Conservation (phyloP, 2,888 invertebrate species). For the Ypsolopha scabrella region DNA sequence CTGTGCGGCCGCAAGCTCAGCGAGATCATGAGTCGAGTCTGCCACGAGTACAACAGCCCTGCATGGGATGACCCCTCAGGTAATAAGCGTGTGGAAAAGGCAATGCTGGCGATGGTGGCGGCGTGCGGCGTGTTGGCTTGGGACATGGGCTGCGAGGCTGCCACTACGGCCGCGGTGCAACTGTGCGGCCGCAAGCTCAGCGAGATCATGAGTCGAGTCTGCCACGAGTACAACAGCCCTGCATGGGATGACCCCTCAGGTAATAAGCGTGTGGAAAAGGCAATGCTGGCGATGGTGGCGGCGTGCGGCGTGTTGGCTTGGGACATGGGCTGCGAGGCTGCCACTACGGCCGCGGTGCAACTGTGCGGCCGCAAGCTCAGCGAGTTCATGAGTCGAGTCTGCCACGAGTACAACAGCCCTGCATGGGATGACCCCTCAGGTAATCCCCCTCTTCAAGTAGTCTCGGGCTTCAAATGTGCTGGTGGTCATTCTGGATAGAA, state of each 20-base stretch:
- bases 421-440: slow-evolving; percentile 34
- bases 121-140: slow-evolving; percentile 31
- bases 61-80: slow-evolving; percentile 37
- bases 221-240: slow-evolving; percentile 57
- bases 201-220: slow-evolving; percentile 54
- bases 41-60: slow-evolving; percentile 57
- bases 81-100: slow-evolving; percentile 37
- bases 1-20: slow-evolving; percentile 55
- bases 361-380: slow-evolving; percentile 55
- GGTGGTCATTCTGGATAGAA: neutral
- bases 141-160: slow-evolving; percentile 29
- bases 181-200: slow-evolving; percentile 55
- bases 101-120: slow-evolving; percentile 32
- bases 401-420: slow-evolving; percentile 57
- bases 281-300: slow-evolving; percentile 32
- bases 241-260: slow-evolving; percentile 37
- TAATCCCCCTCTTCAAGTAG: neutral
- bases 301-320: slow-evolving; percentile 31
- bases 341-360: slow-evolving; percentile 37
- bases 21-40: slow-evolving; percentile 54
- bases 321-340: slow-evolving; percentile 29
- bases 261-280: slow-evolving; percentile 37
- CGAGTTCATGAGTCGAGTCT: slow-evolving; percentile 54
- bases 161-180: slow-evolving; percentile 37
- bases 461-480: too few relatives aligned